Evolutionary conservation across 2,888 invertebrate species (phyloP).

Genomic region (Acanthoscelides obtectus): DNA sequence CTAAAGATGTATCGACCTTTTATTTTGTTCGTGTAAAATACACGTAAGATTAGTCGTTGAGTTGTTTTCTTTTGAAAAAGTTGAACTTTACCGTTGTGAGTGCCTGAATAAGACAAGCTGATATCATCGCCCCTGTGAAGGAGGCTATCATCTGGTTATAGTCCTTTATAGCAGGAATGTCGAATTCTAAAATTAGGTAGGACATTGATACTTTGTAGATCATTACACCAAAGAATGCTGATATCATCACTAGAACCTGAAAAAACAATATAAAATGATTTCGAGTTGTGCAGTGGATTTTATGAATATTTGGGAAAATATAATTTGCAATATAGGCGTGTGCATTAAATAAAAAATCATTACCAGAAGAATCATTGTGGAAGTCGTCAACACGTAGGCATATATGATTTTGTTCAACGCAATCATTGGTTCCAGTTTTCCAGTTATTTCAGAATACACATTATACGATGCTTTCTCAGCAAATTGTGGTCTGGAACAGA

Average conservation of each 20-base stretch:
- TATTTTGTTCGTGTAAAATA: too few species aligned
- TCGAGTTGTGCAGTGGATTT: too few species aligned
- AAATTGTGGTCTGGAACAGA: neutral
- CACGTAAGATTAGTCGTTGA: too few species aligned
- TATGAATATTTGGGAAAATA: too few species aligned
- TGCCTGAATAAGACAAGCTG: constrained; percentile 32
- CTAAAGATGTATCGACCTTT: too few species aligned
- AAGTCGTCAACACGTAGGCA: neutral
- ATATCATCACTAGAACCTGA: constrained; percentile 27
- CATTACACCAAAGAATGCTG: constrained; percentile 30
- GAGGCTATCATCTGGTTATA: constrained; percentile 26
- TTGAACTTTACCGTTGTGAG: constrained; percentile 30
- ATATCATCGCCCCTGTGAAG: constrained; percentile 27
- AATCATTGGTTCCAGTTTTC: neutral
- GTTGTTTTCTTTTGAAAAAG: too few species aligned
- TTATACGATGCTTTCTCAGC: neutral
- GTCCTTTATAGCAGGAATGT: constrained; percentile 16
- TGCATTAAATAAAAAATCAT: too few species aligned
- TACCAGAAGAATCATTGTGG: neutral
- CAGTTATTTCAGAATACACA: neutral
- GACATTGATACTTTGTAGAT: constrained; percentile 27
- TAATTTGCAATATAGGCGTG: too few species aligned
- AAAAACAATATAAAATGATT: constrained; percentile 16
- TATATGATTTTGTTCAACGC: neutral
- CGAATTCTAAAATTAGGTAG: constrained; percentile 15